Conservation (phyloP, 2,797 vertebrate species). For the Cottoperca gobio region DNA sequence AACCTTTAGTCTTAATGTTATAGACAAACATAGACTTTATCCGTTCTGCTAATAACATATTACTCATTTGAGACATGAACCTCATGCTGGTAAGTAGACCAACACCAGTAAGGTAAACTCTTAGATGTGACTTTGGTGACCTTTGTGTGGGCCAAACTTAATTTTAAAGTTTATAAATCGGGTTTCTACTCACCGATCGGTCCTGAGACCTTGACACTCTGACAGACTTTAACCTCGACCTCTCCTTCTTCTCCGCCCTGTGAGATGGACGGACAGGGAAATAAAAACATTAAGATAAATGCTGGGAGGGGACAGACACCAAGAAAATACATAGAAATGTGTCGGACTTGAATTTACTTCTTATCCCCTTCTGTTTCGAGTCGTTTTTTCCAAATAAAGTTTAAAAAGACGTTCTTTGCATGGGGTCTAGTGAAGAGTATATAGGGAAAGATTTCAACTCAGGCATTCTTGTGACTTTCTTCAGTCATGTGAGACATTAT, state of each 20-base stretch:
- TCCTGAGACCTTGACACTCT: constrained; percentile 94
- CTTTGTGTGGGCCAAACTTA: neutral
- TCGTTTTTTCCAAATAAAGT: neutral
- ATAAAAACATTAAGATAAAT: neutral
- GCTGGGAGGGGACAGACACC: neutral
- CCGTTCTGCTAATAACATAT: neutral
- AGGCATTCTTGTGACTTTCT: neutral
- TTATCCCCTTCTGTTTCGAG: neutral
- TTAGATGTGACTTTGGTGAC: neutral
- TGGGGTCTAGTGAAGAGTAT: neutral
- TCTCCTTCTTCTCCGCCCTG: constrained; percentile 97
- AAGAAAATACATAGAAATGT: neutral
- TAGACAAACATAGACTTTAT: neutral
- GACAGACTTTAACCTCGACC: constrained; percentile 95
- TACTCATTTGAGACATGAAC: neutral
- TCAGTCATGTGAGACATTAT: neutral
- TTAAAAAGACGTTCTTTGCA: neutral
- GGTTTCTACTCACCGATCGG: constrained; percentile 89
- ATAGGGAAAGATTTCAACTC: neutral
- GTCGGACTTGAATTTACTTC: neutral
- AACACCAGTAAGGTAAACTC: neutral
- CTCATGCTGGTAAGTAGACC: neutral
- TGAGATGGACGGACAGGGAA: neutral
- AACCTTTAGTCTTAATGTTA: neutral
- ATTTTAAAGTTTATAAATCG: neutral